Conservation (phyloP, 2,888 invertebrate species). For the Stenchaetothrips biformis region DNA sequence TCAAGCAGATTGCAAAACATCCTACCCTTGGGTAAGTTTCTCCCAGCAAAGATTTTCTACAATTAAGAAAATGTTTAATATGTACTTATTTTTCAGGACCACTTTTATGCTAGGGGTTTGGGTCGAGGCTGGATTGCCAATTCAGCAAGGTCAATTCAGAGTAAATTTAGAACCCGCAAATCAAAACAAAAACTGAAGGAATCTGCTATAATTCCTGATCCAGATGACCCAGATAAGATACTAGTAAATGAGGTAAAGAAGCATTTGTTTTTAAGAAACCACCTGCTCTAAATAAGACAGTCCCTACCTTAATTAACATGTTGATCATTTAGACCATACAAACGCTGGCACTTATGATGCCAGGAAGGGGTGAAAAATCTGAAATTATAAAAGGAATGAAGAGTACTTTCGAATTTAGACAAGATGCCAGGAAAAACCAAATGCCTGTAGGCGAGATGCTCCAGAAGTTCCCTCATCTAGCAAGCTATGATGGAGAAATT, state of each 20-base stretch:
- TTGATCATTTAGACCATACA: neutral
- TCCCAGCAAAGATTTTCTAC: no score
- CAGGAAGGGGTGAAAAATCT: no score
- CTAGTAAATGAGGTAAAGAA: neutral
- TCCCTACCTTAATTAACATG: neutral
- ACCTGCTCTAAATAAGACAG: neutral
- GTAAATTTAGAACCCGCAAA: neutral
- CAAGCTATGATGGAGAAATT: neutral
- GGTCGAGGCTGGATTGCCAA: neutral
- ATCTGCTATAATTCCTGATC: neutral
- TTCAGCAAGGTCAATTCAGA: neutral
- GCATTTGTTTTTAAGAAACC: neutral
- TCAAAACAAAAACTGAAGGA: neutral
- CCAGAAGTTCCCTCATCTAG: neutral
- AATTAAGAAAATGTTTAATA: no score
- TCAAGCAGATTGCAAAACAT: neutral
- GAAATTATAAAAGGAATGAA: no score
- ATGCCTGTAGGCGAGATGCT: neutral
- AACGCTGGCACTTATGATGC: neutral
- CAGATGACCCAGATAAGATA: neutral
- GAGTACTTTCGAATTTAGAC: no score
- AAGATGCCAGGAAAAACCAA: no score
- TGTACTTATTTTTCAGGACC: neutral
- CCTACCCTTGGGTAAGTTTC: conserved; percentile 5
- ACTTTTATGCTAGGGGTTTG: neutral